phyloP scores from a whole-genome alignment of 2,797 vertebrate genomes.

The Sarcoramphus papa region DNA sequence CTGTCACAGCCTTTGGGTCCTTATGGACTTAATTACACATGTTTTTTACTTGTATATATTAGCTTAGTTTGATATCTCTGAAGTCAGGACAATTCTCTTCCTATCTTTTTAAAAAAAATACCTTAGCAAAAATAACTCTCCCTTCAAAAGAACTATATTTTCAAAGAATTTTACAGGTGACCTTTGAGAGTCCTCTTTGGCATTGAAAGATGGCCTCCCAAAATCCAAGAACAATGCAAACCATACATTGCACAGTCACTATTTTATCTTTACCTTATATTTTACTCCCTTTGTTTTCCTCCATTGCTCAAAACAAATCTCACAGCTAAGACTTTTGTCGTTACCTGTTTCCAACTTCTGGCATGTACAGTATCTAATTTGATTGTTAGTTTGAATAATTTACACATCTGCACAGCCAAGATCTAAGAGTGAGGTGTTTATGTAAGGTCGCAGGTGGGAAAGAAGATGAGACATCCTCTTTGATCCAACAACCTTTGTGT shows the following conservation, averaged over 20 bases:
- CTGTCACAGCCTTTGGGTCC: background rate
- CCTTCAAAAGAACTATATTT: background rate
- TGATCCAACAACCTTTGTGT: conserved; percentile 30
- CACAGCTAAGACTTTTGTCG: background rate
- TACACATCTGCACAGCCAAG: background rate
- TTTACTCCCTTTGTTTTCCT: background rate
- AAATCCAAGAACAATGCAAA: background rate
- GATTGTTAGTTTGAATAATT: conserved; percentile 35
- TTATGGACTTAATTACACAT: background rate
- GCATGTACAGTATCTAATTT: background rate
- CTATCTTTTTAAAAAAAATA: background rate
- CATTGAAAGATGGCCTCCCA: background rate
- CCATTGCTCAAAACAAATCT: background rate
- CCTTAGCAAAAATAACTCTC: background rate
- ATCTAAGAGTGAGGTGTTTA: background rate
- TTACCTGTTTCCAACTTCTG: background rate
- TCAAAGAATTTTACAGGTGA: background rate
- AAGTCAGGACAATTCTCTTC: background rate
- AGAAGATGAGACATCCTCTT: conserved; percentile 1
- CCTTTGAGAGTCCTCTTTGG: background rate
- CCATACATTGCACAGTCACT: background rate
- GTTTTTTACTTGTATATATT: background rate
- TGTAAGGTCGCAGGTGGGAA: background rate
- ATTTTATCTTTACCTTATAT: background rate
- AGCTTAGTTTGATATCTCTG: background rate